Base-by-base conservation (phyloP, 2,797 vertebrate species). In the Yasuhikotakia modesta region DNA sequence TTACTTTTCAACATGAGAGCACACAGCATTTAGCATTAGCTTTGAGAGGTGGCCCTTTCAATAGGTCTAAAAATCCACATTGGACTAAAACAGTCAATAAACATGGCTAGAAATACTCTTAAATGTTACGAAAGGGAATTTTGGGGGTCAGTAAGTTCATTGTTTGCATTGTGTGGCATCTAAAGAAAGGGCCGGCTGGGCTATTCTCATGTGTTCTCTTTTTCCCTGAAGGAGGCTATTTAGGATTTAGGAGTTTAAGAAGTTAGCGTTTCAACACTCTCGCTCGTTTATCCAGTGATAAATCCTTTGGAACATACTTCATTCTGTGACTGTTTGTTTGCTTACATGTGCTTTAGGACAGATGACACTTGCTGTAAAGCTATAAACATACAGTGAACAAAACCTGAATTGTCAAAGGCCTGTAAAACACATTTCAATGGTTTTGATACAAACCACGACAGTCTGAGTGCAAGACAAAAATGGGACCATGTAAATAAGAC, bases 171-270 rank as follows among this genome's bases (percentile, higher is more conserved):
- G 86, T 89, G 85, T 81, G 77, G 83, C 85, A 86, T 87, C 84
- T 82, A 81, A 88, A 87, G 90, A 89, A 90, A 90, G 90, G 83
- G 61, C 90, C 88, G 90, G 89, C 91, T 90, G 88, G 88, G 90
- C 89, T 82, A 85, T 88, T 87, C 72, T 53, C 76, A 58, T 60
- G 55, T 87, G 69, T 80, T 82, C 70, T 75, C 74, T 72, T 83
- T 84, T 85, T 81, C 46, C 61, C 75, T 79, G 55, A 74, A 82
- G 76, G 75, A 83, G 78, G 80, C 69, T 78, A 81, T 84, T 81
- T 73, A 79, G 73, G 66, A 73, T 79, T 70, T 8, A 63, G 57
- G 66, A 61, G 70, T 76, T 63, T 78, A 70, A 83, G 77, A 79
- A 45, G 64, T 80, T 69, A 78, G 64, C 58, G 24, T 83, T 75